These are phyloP conservation scores for Drosophila biarmipes DNA, from an alignment of 1,140 invertebrate species.

Conservation along the genomic window DNA sequence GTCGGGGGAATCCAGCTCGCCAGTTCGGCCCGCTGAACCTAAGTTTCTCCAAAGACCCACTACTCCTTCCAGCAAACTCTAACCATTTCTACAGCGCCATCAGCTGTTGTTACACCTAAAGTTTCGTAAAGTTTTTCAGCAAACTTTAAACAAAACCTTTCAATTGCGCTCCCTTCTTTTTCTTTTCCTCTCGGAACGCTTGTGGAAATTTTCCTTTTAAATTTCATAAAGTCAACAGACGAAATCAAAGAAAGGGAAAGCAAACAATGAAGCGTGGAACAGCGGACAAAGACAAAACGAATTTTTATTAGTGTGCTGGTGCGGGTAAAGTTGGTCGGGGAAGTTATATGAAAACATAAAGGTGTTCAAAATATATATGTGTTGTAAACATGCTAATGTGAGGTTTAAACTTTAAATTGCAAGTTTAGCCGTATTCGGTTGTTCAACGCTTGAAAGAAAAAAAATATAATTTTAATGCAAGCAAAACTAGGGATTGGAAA, in stretches of 20 bases:
- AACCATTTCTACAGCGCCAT: constrained; percentile 16
- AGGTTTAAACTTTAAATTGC: no score
- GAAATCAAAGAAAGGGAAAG: constrained; percentile 44
- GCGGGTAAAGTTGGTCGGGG: constrained; percentile 6
- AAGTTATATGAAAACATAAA: constrained; percentile 7
- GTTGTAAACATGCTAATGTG: no score
- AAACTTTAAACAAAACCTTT: constrained; percentile 72
- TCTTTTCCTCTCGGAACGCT: constrained; percentile 16
- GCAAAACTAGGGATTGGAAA: no score
- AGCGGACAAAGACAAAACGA: constrained; percentile 23
- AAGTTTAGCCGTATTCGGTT: no score
- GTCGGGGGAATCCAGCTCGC: constrained; percentile 8
- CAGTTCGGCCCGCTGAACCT: constrained; percentile 1
- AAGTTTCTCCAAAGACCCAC: constrained; percentile 1
- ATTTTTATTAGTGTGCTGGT: constrained; percentile 23
- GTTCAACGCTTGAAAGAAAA: no score
- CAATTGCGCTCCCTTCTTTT: constrained; percentile 21
- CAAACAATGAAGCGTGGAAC: constrained; percentile 41
- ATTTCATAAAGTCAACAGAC: constrained; percentile 71
- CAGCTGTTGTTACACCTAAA: constrained; percentile 66
- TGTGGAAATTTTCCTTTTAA: constrained; percentile 63
- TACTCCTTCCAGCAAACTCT: no score
- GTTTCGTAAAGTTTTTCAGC: constrained; percentile 57
- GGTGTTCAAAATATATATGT: not conserved
- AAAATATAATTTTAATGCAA: no score